Evolutionary conservation across 2,113 vertebrate genomes (phyloP).

Genomic region (Ibidorhyncha struthersii): DNA sequence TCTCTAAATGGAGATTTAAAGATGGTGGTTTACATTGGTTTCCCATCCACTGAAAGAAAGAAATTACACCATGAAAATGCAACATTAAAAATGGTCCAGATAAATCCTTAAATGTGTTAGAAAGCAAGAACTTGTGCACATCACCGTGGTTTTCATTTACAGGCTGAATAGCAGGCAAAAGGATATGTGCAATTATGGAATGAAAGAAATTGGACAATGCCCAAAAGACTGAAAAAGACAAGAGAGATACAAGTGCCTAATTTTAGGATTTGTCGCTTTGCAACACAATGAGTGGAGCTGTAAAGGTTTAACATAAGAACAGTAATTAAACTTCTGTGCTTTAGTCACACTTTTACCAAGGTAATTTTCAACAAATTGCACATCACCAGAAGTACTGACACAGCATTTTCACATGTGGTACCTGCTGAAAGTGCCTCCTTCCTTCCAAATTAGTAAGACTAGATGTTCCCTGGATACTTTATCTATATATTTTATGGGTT

Average conservation of each 20-base stretch:
- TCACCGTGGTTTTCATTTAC: background rate
- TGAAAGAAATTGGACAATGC: slow-evolving; percentile 29
- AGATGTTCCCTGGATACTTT: background rate
- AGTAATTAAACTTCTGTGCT: slow-evolving; percentile 17
- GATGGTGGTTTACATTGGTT: background rate
- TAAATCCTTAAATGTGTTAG: slow-evolving; percentile 31
- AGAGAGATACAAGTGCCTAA: slow-evolving; percentile 25
- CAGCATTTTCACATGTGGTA: background rate
- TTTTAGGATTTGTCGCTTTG: slow-evolving; percentile 28
- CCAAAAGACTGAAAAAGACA: slow-evolving; percentile 31
- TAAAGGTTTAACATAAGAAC: slow-evolving; percentile 29
- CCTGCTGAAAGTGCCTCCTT: background rate
- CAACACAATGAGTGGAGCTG: background rate
- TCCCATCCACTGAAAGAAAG: background rate
- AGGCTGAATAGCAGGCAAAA: background rate
- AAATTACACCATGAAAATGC: background rate
- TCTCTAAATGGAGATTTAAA: background rate
- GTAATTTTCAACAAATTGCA: slow-evolving; percentile 43
- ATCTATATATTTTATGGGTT: background rate
- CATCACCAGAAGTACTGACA: background rate
- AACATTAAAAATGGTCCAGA: background rate
- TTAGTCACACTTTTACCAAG: background rate
- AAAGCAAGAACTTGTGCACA: background rate
- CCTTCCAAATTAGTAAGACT: background rate
- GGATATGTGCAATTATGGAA: slow-evolving; percentile 48